Base-by-base conservation (phyloP, 2,888 invertebrate genomes). In the Apodemia mormo region DNA sequence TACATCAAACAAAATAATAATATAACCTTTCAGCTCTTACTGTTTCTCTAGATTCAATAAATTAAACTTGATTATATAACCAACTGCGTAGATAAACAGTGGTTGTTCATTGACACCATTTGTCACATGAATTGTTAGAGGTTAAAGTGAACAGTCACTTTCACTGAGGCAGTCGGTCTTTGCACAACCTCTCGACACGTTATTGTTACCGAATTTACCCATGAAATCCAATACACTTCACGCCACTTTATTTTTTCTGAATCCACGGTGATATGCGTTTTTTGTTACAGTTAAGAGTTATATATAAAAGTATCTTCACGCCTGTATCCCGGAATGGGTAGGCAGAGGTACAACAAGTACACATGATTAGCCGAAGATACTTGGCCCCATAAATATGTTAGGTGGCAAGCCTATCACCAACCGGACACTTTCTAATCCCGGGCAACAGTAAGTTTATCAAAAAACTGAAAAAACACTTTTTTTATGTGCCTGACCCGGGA, bases 101-200 rank as follows among this genome's bases (percentile, higher is more conserved):
- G 29, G 52, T 66, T 66, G 67, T 67, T 33, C 61, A 68, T 58
- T 58, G 37, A 43, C 40, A 40, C 40, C 58, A 69, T 66, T 69
- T 74, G 75, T 79, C 77, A 77, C 77, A 74, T 76, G 77, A 75
- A 74, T 76, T 77, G 78, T 79, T 77, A 77, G 78, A 78, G 78
- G 78, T 76, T 78, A 79, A 66, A 76, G 68, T 76, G 76, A 78
- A 49, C 49, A 76, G 78, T 75, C 77, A 84, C 84, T 85, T 85
- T 85, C 85, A 83, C 85, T 79, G 75, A 70, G 70, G 14, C 14
- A 9, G 64, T 74, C 70, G 70, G 72, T 73, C 75, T 79, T 84
- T 84, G 75, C 84, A 84, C 80, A 85, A 85, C 78, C 72, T 69
- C 70, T 71, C 78, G 76, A 79, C 79, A 80, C 77, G 79, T 78